These are phyloP conservation scores for Ptilodon capucinus DNA, from an alignment of 2,888 invertebrate species.

Conservation along the genomic window DNA sequence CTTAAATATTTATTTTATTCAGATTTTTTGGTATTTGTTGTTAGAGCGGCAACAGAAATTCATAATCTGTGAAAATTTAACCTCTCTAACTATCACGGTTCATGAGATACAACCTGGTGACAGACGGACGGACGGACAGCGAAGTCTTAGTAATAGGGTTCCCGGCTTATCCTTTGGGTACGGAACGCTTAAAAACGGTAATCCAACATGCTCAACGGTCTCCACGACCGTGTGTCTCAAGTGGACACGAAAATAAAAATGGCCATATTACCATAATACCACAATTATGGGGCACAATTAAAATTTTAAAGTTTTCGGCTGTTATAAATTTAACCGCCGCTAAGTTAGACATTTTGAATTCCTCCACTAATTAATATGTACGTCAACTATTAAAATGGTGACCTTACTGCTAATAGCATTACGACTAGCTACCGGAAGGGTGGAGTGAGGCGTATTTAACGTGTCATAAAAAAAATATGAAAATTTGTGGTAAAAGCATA, in stretches of 20 bases:
- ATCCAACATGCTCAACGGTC: background rate
- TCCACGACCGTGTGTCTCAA: conserved; percentile 4
- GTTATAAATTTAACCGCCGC: conserved; percentile 3
- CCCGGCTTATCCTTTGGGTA: no score
- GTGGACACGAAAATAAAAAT: conserved; percentile 11
- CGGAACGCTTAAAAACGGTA: background rate
- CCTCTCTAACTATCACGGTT: no score
- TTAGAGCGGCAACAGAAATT: no score
- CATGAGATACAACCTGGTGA: no score
- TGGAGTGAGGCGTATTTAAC: no score
- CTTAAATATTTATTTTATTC: no score
- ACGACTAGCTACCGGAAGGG: background rate
- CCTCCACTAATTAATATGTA: conserved; percentile 27
- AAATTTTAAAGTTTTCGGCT: conserved; percentile 16
- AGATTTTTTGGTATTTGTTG: no score
- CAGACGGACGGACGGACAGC: no score
- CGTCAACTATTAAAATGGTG: background rate
- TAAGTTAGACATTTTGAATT: conserved; percentile 12
- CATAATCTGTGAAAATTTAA: no score
- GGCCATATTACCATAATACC: conserved; percentile 20
- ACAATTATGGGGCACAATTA: conserved; percentile 22
- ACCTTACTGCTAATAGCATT: background rate
- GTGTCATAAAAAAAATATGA: no score
- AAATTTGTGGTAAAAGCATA: no score
- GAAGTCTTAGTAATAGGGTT: no score